phyloP scores from a whole-genome alignment of 2,888 invertebrate species.

The Periphyllus acericola region DNA sequence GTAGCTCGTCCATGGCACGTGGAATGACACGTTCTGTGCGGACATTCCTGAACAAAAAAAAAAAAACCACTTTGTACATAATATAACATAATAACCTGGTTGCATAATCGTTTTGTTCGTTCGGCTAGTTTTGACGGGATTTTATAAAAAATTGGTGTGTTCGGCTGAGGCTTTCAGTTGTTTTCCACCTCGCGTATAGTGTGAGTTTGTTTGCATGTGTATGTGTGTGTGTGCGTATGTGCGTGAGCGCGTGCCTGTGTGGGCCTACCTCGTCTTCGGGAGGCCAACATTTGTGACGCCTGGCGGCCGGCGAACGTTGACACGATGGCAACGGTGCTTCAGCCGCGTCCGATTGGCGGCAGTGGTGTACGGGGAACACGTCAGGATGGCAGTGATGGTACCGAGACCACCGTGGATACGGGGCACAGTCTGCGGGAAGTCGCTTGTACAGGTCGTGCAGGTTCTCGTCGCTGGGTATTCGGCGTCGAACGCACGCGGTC shows the following conservation, averaged over 20 bases:
- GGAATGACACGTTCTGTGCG: constrained; percentile 40
- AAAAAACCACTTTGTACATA: neutral
- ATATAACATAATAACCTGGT: too few relatives aligned
- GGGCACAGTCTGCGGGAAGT: constrained; percentile 75
- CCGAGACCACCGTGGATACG: constrained; percentile 76
- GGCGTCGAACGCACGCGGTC: constrained; percentile 86
- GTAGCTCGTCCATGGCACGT: constrained; percentile 31
- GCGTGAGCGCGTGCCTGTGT: too few relatives aligned
- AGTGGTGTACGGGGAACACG: constrained; percentile 64
- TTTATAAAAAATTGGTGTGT: too few relatives aligned
- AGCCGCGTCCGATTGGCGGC: constrained; percentile 58
- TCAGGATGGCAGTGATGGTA: constrained; percentile 66
- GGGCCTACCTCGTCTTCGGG: constrained; percentile 50
- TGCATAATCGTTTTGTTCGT: too few relatives aligned
- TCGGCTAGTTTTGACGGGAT: too few relatives aligned
- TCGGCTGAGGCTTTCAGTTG: too few relatives aligned
- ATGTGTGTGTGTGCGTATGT: too few relatives aligned
- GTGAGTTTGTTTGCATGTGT: too few relatives aligned
- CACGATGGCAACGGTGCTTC: constrained; percentile 64
- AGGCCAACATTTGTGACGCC: constrained; percentile 55
- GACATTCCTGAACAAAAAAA: constrained; percentile 34
- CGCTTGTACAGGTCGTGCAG: constrained; percentile 72
- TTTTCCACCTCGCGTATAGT: too few relatives aligned
- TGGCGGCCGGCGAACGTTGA: constrained; percentile 32
- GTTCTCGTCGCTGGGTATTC: constrained; percentile 89